Conservation (phyloP, 2,888 invertebrate genomes). For the Agriopis marginaria region DNA sequence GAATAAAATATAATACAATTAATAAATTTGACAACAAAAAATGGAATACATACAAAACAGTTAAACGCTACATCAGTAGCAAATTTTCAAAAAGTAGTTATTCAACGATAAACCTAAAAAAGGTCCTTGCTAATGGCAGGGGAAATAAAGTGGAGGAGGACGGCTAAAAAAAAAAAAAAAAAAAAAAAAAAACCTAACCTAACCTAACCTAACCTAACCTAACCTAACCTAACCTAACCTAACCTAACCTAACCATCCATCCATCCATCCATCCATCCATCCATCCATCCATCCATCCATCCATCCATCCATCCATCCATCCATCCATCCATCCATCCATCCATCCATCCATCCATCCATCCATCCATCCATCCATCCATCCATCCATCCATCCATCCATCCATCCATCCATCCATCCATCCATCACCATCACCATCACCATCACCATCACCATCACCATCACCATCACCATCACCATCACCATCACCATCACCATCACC, state of each 20-base stretch:
- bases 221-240: slow-evolving; percentile 21
- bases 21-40: no score
- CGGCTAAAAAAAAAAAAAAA: no score
- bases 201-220: no score
- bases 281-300: slow-evolving; percentile 1
- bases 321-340: slow-evolving; percentile 1
- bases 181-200: no score
- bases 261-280: slow-evolving; percentile 1
- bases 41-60: no score
- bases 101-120: no score
- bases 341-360: slow-evolving; percentile 1
- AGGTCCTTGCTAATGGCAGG: no score
- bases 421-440: slow-evolving; percentile 1
- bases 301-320: slow-evolving; percentile 1
- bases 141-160: no score
- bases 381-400: slow-evolving; percentile 1
- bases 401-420: slow-evolving; percentile 1
- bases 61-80: no score
- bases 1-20: no score
- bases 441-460: neutral
- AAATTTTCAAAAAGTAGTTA: no score
- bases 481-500: no score
- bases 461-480: neutral
- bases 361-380: slow-evolving; percentile 1
- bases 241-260: slow-evolving; percentile 14